Evolutionary conservation across 1,140 invertebrate species (phyloP), one percentile per base, ranked within the genome.

Genomic region (Lineus longissimus): DNA sequence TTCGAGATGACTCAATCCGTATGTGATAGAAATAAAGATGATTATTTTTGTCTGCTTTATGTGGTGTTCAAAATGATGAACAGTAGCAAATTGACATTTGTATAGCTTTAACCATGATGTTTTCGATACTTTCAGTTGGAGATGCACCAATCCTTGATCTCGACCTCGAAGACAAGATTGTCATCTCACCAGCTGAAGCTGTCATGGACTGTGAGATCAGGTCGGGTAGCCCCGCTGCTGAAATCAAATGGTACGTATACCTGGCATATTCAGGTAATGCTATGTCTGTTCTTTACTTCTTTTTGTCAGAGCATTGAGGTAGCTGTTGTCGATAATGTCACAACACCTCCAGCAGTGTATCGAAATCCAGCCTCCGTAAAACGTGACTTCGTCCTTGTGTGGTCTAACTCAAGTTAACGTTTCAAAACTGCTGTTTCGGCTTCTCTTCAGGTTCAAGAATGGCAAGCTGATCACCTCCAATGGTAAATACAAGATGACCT

Each of bases 401-500:
- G 23, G 2, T 36, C n/a, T 43, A n/a, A 43, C 11, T 13, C n/a
- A 43, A 43, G n/a, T n/a, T 13, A 43, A 11, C n/a, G 40, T 43
- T n/a, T 43, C 11, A 43, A 43, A 43, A 11, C n/a, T 11, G 11
- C 11, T 43, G 25, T 17, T 2, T 0, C 15, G 33, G 33, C 15
- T 36, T 29, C 25, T 27, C 57, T 23, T 17, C 59, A 76, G 75
- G 75, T 79, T 70, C 69, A 76, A 79, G 55, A 76, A 76, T 55
- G 73, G 67, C 31, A 78, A 76, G 33, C 74, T 76, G 63, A 64
- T 81, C 15, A 71, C 72, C 56, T 75, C 74, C 64, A 74, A 70
- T 57, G 65, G 74, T 9, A 81, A 80, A 61, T 80, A 80, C 68
- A 73, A 75, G 61, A 81, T 79, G 72, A 78, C 72, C 61, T 76